A percentile compares a stretch with the other conserved stretches of the same genome.
Conservation (phyloP, 1,140 invertebrate genomes). For the Sycobia sp. region DNA sequence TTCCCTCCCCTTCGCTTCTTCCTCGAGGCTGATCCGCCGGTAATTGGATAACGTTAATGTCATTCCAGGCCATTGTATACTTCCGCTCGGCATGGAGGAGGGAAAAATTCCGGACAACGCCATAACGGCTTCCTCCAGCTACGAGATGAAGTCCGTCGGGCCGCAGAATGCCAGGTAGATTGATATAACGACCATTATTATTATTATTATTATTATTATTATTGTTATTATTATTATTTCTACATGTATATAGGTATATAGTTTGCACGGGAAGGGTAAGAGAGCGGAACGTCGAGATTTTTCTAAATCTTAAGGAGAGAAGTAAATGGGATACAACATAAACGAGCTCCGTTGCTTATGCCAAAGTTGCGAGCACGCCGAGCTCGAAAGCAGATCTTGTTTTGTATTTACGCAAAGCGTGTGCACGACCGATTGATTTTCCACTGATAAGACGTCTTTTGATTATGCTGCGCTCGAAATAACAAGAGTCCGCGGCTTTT, state of each 20-base stretch:
- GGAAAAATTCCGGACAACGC: conserved; percentile 84
- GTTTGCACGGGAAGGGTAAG: neutral
- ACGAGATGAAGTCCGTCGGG: conserved; percentile 87
- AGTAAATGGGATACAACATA: no score
- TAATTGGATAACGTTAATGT: conserved; percentile 49
- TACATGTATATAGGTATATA: neutral
- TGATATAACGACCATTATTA: conserved; percentile 16
- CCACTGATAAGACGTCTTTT: no score
- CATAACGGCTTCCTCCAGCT: conserved; percentile 86
- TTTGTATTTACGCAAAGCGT: no score
- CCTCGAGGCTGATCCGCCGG: conserved; percentile 32
- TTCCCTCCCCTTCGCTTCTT: neutral
- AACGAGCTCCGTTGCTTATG: no score
- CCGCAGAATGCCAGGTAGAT: conserved; percentile 85
- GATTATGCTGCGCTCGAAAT: no score
- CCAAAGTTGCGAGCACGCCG: no score
- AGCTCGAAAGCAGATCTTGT: no score
- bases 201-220: neutral
- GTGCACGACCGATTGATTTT: no score
- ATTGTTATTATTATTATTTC: neutral
- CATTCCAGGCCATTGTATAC: conserved; percentile 77
- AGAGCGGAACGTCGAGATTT: no score
- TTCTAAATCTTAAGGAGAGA: no score
- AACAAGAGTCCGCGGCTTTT: no score
- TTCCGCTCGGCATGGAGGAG: conserved; percentile 88